Evolutionary conservation across 2,888 invertebrate species (phyloP).

Genomic region (Synanthedon vespiformis): DNA sequence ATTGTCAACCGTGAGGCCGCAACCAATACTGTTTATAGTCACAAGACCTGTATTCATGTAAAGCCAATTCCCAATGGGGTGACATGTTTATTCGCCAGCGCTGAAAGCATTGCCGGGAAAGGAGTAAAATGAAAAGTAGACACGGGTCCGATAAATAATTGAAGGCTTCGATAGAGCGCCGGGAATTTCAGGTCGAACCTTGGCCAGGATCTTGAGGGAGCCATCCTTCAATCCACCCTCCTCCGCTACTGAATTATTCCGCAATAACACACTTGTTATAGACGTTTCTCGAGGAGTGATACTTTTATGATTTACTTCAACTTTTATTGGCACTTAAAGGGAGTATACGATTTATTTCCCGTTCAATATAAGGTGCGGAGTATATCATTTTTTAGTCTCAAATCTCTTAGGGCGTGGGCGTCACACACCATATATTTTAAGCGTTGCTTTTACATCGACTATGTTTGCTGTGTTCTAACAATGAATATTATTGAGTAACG

Average conservation of each 20-base stretch:
- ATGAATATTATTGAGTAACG: too few relatives aligned
- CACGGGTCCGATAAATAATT: conserved; percentile 70
- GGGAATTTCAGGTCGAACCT: conserved; percentile 55
- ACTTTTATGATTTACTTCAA: conserved; percentile 71
- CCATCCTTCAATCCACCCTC: conserved; percentile 62
- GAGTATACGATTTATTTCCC: conserved; percentile 68
- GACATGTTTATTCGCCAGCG: conserved; percentile 52
- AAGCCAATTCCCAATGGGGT: conserved; percentile 47
- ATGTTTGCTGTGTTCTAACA: neutral
- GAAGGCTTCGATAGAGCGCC: conserved; percentile 65
- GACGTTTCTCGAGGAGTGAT: conserved; percentile 66
- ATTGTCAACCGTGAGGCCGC: conserved; percentile 25
- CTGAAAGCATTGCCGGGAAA: conserved; percentile 53
- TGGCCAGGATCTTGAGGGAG: conserved; percentile 53
- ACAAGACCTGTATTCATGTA: conserved; percentile 42
- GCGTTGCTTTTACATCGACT: conserved; percentile 4
- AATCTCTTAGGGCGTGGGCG: conserved; percentile 51
- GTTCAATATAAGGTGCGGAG: conserved; percentile 65
- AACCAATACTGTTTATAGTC: conserved; percentile 39
- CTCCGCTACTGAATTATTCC: conserved; percentile 65
- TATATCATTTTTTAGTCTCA: conserved; percentile 62
- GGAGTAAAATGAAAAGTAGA: conserved; percentile 70
- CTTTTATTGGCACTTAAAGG: conserved; percentile 71
- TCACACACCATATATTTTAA: conserved; percentile 38
- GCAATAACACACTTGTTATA: conserved; percentile 71